Base-by-base conservation (phyloP, 2,797 vertebrate species). In the Hippocampus kuda region DNA sequence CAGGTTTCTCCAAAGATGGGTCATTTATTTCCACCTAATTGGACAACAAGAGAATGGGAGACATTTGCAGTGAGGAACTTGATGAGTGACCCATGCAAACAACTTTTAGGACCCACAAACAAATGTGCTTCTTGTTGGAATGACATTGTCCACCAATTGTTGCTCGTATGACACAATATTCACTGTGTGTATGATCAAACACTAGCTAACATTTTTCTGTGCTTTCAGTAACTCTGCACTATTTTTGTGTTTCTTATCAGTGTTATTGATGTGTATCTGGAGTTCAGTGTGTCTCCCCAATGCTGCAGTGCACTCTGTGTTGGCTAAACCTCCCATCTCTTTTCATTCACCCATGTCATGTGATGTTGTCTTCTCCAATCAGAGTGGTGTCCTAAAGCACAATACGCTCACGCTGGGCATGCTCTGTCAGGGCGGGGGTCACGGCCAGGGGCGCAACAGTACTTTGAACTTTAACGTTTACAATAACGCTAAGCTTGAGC, bases 301-400 rank as follows among this genome's bases (percentile, higher is more conserved):
- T 74, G 85, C 84, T 78, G 81, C 85, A 81, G 80, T 13, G 10
- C 85, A 80, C 71, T 79, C 85, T 83, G 81, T 86, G 79, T 75
- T 72, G 85, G 78, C 85, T 77, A 81, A 76, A 13, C 84, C 80
- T 60, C 27, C 26, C n/a, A 54, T 67, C 82, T 65, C 73, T 72
- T 56, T 67, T 66, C 86, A 85, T 87, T 90, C 89, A 90, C 87
- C 88, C 93, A 90, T 97, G 93, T 97, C 94, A 92, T 93, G 91
- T 96, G 93, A 91, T 96, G 96, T 94, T 97, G 92, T 97, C 93
- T 90, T 92, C 94, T 97, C 92, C 95, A 96, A 96, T 98, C 94
- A 99, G 97, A 99, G 94, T 91, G 95, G 94, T 93, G 95, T 95
- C 95, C 95, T 98, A 96, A 99, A 98, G 95, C 97, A 98, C 97